These are phyloP conservation scores for Sphinx pinastri DNA, from an alignment of 2,888 invertebrate species.

Conservation along the genomic window DNA sequence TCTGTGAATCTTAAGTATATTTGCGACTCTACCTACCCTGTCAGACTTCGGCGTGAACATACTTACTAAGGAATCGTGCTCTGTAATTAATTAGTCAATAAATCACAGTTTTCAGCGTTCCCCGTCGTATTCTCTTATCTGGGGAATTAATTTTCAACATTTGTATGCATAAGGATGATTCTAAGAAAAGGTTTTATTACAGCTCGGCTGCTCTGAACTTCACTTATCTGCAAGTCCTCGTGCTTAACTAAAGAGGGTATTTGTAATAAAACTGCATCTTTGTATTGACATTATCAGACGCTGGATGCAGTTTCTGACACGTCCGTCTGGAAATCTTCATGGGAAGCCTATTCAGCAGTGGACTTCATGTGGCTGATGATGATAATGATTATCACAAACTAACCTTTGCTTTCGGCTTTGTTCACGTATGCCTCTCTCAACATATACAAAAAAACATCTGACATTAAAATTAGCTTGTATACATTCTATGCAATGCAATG, in stretches of 20 bases:
- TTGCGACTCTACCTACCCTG: background rate
- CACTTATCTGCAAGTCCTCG: background rate
- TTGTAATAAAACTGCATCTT: too few relatives aligned
- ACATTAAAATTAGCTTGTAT: too few relatives aligned
- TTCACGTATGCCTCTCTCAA: too few relatives aligned
- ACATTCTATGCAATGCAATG: too few relatives aligned
- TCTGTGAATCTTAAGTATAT: background rate
- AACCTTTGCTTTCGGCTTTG: too few relatives aligned
- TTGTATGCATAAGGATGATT: conserved; percentile 12
- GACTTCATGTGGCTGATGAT: too few relatives aligned
- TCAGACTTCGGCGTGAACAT: background rate
- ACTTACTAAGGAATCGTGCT: background rate
- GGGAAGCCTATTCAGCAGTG: too few relatives aligned
- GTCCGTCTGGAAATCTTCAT: too few relatives aligned
- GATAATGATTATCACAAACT: too few relatives aligned
- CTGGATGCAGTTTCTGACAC: too few relatives aligned
- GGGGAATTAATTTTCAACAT: conserved; percentile 6
- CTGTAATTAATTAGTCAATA: conserved; percentile 8
- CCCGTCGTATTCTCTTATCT: conserved; percentile 5
- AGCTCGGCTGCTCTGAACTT: conserved; percentile 8
- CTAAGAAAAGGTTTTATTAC: conserved; percentile 5
- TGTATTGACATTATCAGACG: too few relatives aligned
- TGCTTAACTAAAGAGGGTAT: background rate
- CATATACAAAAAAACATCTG: too few relatives aligned
- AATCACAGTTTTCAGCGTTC: background rate